Base-by-base conservation (phyloP, 2,113 vertebrate genomes). In the Lampris incognitus region DNA sequence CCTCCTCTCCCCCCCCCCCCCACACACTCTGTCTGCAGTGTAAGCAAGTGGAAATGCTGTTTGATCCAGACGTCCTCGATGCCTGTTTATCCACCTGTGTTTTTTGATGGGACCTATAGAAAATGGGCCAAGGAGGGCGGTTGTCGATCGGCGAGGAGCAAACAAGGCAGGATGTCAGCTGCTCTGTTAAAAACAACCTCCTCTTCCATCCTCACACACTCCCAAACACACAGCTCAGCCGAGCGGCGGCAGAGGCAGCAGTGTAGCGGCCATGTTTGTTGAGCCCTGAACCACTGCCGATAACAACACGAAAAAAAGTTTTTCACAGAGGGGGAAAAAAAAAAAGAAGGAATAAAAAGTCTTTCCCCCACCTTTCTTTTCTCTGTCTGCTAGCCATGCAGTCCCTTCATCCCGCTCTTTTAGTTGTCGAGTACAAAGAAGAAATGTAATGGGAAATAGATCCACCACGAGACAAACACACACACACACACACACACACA, bases 321-420 rank as follows among this genome's bases (percentile, higher is more conserved):
- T 83, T 78, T 78, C 63, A 64, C n/a, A 84, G 58, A 69, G 72
- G 24, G 24, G 24, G 24, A 0, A 24, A 24, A 24, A 59, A 87
- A 83, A 80, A 79, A 93, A 92, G 89, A 87, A 80, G 87, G 82
- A 79, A 93, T 91, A 88, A 87, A 86, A 87, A 85, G 85, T 90
- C 86, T 65, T 81, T 83, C 86, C 93, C 94, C 94, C 94, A 95
- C 95, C 95, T 96, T 95, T 92, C 92, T 91, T 90, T 89, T 76
- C 91, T 91, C 87, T 82, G 72, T 81, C 73, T 89, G 78, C 75
- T 68, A 85, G 74, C 89, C 87, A 84, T 91, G 90, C 84, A 86
- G 91, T 90, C 93, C 91, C 81, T 81, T 86, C 83, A 58, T 60
- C 54, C 72, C 65, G 11, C 73, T 85, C 82, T 87, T 24, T 82